Base-by-base conservation (phyloP, 2,888 invertebrate species). In the Aspidiotus destructor region DNA sequence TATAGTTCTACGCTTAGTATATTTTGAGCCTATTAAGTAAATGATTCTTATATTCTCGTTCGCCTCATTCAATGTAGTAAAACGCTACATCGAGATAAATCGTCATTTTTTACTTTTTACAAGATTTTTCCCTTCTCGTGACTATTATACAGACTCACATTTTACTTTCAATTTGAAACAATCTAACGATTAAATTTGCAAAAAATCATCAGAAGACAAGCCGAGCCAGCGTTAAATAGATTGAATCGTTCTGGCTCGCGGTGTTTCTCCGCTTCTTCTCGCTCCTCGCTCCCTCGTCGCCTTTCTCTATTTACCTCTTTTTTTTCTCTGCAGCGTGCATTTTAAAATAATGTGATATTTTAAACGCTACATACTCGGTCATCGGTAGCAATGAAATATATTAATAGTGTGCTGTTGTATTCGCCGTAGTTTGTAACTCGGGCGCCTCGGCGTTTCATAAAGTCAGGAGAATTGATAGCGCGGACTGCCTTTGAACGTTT, bases 401-500 rank as follows among this genome's bases (percentile, higher is more conserved):
- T 48, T 48, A 48, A 48, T 48, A 48, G 48, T n/a, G 48, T 48
- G 48, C 48, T 48, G 11, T 48, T 48, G 48, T 48, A 48, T 48
- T n/a, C n/a, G 48, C 48, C 48, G 48, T 48, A 48, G 48, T 48
- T 48, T 48, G 48, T 48, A 48, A 48, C n/a, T n/a, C 48, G 48
- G 48, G 48, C 48, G 48, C 48, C 48, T 48, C n/a, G 48, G 48
- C n/a, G n/a, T 48, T 48, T 48, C 48, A 48, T 11, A 48, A 48
- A 13, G n/a, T 11, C n/a, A 13, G 6, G n/a, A 48, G 48, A 48
- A 48, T 48, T 48, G 48, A 48, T 48, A 48, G 48, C 48, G 48
- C 11, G 48, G 48, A 48, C n/a, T 48, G 48, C 57, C 16, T 17
- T 61, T 61, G 61, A 61, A 61, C n/a, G 44, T 60, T 60, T 60